phyloP scores from a whole-genome alignment of 2,113 vertebrate genomes.

The Stegostoma tigrinum region DNA sequence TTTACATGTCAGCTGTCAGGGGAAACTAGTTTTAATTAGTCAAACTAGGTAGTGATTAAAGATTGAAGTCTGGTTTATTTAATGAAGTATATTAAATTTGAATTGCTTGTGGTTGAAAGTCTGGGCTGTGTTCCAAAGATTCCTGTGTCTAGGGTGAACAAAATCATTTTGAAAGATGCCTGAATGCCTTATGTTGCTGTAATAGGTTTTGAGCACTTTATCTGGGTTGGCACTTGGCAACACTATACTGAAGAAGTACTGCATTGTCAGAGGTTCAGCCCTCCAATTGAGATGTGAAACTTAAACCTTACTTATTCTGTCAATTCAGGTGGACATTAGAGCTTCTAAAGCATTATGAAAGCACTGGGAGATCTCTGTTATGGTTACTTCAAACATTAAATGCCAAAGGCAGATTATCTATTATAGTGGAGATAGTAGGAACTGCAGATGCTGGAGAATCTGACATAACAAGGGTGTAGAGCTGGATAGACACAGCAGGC shows the following conservation, averaged over 20 bases:
- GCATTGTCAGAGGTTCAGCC: neutral
- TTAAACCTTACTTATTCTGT: neutral
- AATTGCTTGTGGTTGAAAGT: slow-evolving; percentile 19
- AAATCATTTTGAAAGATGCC: neutral
- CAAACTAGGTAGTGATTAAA: slow-evolving; percentile 24
- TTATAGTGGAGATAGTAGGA: neutral
- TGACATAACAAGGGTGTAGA: no score
- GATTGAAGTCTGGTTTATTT: neutral
- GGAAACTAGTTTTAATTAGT: slow-evolving; percentile 14
- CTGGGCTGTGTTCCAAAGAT: slow-evolving; percentile 13
- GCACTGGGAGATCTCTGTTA: neutral
- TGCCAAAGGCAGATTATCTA: neutral
- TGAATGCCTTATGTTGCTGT: neutral
- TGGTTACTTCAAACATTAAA: neutral
- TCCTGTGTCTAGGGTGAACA: neutral
- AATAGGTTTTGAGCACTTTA: neutral
- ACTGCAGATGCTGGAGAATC: no score
- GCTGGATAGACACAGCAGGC: no score
- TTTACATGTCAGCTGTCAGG: slow-evolving; percentile 6
- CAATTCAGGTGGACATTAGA: neutral
- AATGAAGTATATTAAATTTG: slow-evolving; percentile 21
- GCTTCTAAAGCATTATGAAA: neutral
- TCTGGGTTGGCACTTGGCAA: neutral
- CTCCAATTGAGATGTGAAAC: neutral
- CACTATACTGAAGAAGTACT: neutral